Evolutionary conservation across 2,888 invertebrate species (phyloP).

Genomic region (Stenoptilia bipunctidactyla): DNA sequence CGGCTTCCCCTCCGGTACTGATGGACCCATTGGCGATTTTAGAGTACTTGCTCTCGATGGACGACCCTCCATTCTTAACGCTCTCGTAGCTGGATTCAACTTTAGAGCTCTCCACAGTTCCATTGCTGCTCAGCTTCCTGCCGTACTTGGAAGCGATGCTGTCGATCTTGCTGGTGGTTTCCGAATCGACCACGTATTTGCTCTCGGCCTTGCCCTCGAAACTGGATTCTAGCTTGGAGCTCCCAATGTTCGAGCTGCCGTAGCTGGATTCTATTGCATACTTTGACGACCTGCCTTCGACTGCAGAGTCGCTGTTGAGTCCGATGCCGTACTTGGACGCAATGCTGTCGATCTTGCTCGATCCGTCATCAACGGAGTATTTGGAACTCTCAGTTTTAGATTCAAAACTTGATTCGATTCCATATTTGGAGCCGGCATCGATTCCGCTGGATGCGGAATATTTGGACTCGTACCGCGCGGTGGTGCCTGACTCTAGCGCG

Average conservation of each 20-base stretch:
- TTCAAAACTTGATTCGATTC: slow-evolving; percentile 38
- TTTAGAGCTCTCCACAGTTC: slow-evolving; percentile 26
- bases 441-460: slow-evolving; percentile 33
- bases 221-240: slow-evolving; percentile 34
- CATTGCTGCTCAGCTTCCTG: slow-evolving; percentile 21
- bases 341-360: slow-evolving; percentile 26
- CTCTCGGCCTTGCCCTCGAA: slow-evolving; percentile 26
- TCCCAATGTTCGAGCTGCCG: slow-evolving; percentile 34
- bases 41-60: slow-evolving; percentile 37
- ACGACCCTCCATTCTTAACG: slow-evolving; percentile 30
- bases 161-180: slow-evolving; percentile 24
- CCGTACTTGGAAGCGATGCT: slow-evolving; percentile 27
- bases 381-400: slow-evolving; percentile 38
- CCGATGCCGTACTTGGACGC: slow-evolving; percentile 26
- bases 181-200: slow-evolving; percentile 10
- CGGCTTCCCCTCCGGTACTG: slow-evolving; percentile 28
- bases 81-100: slow-evolving; percentile 26
- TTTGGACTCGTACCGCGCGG: slow-evolving; percentile 49
- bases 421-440: slow-evolving; percentile 34
- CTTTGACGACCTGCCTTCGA: slow-evolving; percentile 28
- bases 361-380: slow-evolving; percentile 30
- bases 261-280: slow-evolving; percentile 24
- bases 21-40: slow-evolving; percentile 50
- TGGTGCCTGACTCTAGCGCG: slow-evolving; percentile 37
- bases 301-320: slow-evolving; percentile 19